Conservation (phyloP, 1,140 invertebrate species). For the Cydia pomonella region DNA sequence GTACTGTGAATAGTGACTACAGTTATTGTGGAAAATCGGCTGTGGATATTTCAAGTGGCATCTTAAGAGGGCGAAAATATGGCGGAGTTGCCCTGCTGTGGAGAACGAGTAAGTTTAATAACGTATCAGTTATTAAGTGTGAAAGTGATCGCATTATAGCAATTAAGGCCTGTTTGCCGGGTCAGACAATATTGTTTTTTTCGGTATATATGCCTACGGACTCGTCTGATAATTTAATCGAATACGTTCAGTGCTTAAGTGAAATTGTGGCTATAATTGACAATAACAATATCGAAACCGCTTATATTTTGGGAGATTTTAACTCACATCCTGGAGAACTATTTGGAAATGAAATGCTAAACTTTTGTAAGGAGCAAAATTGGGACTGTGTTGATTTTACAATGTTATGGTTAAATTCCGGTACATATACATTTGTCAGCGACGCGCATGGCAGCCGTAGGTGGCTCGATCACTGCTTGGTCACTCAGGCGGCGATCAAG, state of each 20-base stretch:
- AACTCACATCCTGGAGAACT: slow-evolving; percentile 19
- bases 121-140: not conserved
- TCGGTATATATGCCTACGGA: slow-evolving; percentile 8
- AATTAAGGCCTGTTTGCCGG: not conserved
- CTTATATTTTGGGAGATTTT: slow-evolving; percentile 9
- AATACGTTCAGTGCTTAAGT: not conserved
- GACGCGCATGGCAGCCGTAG: too few species aligned
- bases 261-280: not conserved
- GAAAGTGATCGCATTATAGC: not conserved
- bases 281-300: not conserved
- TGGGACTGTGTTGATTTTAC: slow-evolving; percentile 11
- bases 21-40: not conserved
- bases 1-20: not conserved
- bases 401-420: not conserved
- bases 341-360: too few species aligned
- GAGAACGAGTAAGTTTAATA: not conserved
- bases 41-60: slow-evolving; percentile 5
- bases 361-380: not conserved
- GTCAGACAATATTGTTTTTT: not conserved
- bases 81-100: slow-evolving; percentile 6
- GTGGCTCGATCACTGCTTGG: too few species aligned
- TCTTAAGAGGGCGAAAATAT: not conserved
- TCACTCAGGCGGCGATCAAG: too few species aligned
- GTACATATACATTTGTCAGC: slow-evolving; percentile 7
- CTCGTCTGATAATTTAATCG: not conserved